Base-by-base conservation (phyloP, 1,140 invertebrate genomes). In the Drosophila paulistorum region DNA sequence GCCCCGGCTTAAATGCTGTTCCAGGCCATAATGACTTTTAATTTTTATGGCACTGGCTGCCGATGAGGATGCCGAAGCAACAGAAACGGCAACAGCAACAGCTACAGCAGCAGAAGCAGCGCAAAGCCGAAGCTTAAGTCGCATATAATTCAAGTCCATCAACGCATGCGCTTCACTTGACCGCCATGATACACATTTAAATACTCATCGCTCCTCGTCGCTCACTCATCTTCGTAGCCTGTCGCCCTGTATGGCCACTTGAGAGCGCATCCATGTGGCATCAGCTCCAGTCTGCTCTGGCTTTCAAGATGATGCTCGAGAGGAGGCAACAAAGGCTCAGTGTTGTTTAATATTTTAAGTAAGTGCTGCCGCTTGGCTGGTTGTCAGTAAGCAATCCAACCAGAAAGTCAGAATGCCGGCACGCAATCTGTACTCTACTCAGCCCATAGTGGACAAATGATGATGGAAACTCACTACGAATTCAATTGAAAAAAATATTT, bases 61-160 rank as follows among this genome's bases (percentile, higher is more conserved):
- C 45, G 45, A 51, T 84, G 83, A 85, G 87, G 78, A 80, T 90
- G 81, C 86, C 82, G 65, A 72, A 72, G 83, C 11, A 39, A 13
- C 10, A 39, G 33, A 57, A 73, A 39, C 23, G 45, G 54, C 60
- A 71, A 20, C 39, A 11, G 69, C 41, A 59, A 41, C 55, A 65
- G 68, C 45, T 66, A 41, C 57, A 67, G 71, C 74, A 23, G 42
- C 55, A 68, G 68, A 41, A 68, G 41, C 57, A 67, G 75, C 74
- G 71, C 68, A 73, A 64, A 64, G 54, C 72, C 61, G 66, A 84
- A 90, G 85, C 85, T 89, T 89, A 89, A 89, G 85, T 85, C 86
- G 77, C 81, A 89, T 90, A 89, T 89, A 89, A 89, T 89, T 89
- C 86, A 89, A 89, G 86, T 90, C 85, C 85, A 89, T 89, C 85